Base-by-base conservation (phyloP, 2,888 invertebrate genomes). In the Callosobruchus maculatus region DNA sequence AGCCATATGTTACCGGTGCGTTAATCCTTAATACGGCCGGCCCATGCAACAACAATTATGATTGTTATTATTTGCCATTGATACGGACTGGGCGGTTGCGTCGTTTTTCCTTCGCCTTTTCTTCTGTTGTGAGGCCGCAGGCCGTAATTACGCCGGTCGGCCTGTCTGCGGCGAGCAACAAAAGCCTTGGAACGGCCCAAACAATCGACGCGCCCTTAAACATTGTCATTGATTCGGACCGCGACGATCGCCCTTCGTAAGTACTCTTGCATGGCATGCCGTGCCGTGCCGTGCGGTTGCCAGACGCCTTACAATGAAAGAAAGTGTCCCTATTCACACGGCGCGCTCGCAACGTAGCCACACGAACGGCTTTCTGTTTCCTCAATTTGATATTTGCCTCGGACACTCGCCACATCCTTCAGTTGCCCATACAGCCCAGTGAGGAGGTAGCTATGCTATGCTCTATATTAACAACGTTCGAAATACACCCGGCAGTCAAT, bases 101-200 rank as follows among this genome's bases (percentile, higher is more conserved):
- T 49, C 49, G 49, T 49, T 49, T 49, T 49, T 49, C 13, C 49
- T 49, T 49, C 18, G 49, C 49, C 49, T 49, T 26, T 49, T 49
- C 49, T 49, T 49, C 13, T 18, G 9, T 13, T 18, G 4, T 2
- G n/a, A n/a, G 69, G 22, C 70, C 75, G 77, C 78, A 82, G 75
- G 78, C 81, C 82, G 81, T 83, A 83, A 83, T 84, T 81, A 80
- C 75, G 77, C 74, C 49, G 81, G n/a, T n/a, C n/a, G n/a, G 82
- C 81, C 81, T 80, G 74, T 80, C 79, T 80, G 74, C 74, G 78
- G 78, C 73, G 77, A 76, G 76, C 76, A 77, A 76, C 79, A 79
- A 81, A 78, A 78, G 76, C 81, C 78, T n/a, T n/a, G n/a, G 80
- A 78, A n/a, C 80, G 77, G 77, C 81, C 81, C 81, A 80, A 80